Evolutionary conservation across 2,113 vertebrate species (phyloP).

Genomic region (Telmatochromis sp.): DNA sequence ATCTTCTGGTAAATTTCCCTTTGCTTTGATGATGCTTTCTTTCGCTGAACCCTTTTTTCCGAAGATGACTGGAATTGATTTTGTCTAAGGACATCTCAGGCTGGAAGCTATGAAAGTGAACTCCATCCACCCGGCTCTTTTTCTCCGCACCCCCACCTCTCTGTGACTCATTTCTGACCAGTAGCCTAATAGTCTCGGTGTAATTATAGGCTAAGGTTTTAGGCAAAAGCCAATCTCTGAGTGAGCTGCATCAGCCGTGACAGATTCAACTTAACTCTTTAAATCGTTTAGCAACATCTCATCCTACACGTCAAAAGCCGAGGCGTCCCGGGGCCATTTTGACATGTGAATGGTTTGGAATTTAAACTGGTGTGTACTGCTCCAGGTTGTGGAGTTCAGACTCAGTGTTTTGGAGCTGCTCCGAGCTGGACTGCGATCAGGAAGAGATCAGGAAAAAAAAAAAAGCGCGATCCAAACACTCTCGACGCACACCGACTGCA

Average conservation of each 20-base stretch:
- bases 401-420: conserved; percentile 21
- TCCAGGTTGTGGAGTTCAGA: conserved; percentile 51
- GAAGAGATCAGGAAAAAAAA: conserved; percentile 3
- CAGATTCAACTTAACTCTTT: conserved; percentile 31
- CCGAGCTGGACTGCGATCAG: conserved; percentile 38
- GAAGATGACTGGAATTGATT: conserved; percentile 37
- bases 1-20: conserved; percentile 25
- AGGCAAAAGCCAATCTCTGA: conserved; percentile 36
- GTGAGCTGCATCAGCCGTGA: conserved; percentile 40
- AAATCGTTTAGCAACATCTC: conserved; percentile 16
- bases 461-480: conserved; percentile 31
- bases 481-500: neutral
- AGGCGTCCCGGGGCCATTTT: neutral
- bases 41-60: conserved; percentile 1
- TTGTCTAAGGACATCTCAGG: conserved; percentile 26
- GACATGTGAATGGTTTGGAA: conserved; percentile 24
- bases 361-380: neutral
- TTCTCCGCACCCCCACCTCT: conserved; percentile 28
- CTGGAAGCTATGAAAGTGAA: conserved; percentile 38
- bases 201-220: conserved; percentile 63
- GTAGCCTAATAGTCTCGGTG: conserved; percentile 49
- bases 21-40: conserved; percentile 1
- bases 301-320: neutral
- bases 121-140: conserved; percentile 16
- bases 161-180: conserved; percentile 62